Base-by-base conservation (phyloP, 2,888 invertebrate species). In the Globia sparganii region DNA sequence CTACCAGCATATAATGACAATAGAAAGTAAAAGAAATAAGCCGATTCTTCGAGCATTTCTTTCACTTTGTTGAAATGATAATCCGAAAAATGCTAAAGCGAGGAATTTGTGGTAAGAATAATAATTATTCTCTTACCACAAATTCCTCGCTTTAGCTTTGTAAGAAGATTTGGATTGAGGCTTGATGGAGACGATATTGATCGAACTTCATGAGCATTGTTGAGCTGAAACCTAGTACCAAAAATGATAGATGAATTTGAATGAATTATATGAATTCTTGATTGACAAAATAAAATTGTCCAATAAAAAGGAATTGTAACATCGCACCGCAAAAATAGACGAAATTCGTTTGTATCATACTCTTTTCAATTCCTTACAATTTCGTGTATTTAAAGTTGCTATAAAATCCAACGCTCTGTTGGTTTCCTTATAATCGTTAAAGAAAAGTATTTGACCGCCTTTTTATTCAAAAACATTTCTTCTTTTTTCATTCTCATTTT, bases 371-470 rank as follows among this genome's bases (percentile, higher is more conserved):
- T 84, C 75, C 62, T 80, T 76, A 82, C 71, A 86, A 80, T 87
- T 85, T 87, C 59, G 70, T 81, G 85, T 86, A 85, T 87, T 89
- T 87, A 73, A 89, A 89, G 89, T 86, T 81, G 80, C 89, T 78
- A 89, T 90, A 89, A 90, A 91, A 89, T 90, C 72, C 66, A 61
- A 78, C 85, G 90, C 87, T 81, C 85, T 86, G 87, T 82, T 88
- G 89, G 80, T 70, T 89, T 86, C 66, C 78, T 80, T 87, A 82
- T 84, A 89, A 91, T 85, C 85, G 81, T 85, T 86, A 87, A 85
- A 87, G 82, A 75, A 78, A 78, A 73, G 49, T 76, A 75, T 75
- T 80, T 80, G 58, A 77, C 72, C 58, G 73, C 69, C 72, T 78
- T 80, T 82, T 84, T 71, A 79, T 76, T 72, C 25, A 34, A 34